Conservation (phyloP, 2,113 vertebrate species). For the Rissa tridactyla region DNA sequence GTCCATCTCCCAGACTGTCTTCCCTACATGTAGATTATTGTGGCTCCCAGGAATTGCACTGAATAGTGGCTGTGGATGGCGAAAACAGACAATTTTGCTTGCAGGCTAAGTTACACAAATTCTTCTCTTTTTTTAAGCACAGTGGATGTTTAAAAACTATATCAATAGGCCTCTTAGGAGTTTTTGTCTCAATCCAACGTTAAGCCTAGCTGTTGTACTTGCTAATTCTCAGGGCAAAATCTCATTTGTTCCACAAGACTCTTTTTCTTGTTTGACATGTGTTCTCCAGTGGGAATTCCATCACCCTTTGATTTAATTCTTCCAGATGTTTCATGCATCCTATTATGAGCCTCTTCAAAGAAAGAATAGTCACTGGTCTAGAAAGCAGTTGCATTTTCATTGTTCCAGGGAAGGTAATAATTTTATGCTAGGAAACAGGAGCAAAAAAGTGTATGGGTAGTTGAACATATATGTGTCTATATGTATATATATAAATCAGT, state of each 20-base stretch:
- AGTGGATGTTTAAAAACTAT: not conserved
- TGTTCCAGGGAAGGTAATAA: constrained; percentile 56
- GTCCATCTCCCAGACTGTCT: not conserved
- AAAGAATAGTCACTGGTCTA: constrained; percentile 23
- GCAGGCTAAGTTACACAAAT: not conserved
- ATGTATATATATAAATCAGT: constrained; percentile 54
- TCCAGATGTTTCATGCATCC: constrained; percentile 71
- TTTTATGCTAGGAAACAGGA: constrained; percentile 54
- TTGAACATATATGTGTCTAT: constrained; percentile 42
- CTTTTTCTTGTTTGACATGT: constrained; percentile 68
- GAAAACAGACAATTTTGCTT: constrained; percentile 22
- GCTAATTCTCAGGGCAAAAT: constrained; percentile 66
- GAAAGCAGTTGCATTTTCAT: constrained; percentile 52
- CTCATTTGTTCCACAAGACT: constrained; percentile 63
- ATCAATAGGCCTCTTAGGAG: constrained; percentile 44
- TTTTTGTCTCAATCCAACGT: constrained; percentile 43
- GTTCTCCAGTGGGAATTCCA: constrained; percentile 64
- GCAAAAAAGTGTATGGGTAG: constrained; percentile 36
- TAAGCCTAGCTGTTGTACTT: constrained; percentile 51
- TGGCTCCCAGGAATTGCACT: not conserved
- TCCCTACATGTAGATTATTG: not conserved
- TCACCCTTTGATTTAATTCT: constrained; percentile 72
- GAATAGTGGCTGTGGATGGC: not conserved
- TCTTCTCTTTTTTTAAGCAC: not conserved
- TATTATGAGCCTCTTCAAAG: constrained; percentile 69